A percentile compares a stretch with the other conserved stretches of the same genome.
Evolutionary conservation across 2,888 invertebrate genomes (phyloP).

Genomic region (Euplagia quadripunctaria): DNA sequence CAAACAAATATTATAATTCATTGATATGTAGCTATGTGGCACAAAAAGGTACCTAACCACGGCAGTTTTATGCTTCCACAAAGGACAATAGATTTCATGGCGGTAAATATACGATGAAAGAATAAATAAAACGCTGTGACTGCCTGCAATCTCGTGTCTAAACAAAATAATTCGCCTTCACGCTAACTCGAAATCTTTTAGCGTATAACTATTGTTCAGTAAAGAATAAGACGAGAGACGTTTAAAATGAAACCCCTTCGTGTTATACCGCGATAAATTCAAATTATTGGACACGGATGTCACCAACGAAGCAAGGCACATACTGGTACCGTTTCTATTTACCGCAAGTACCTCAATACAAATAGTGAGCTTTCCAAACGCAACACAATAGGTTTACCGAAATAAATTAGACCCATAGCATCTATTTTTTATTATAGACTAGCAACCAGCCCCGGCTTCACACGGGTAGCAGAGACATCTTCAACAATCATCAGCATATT

Average conservation of each 20-base stretch:
- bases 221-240: conserved; percentile 51
- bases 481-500: no score
- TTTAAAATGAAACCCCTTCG: conserved; percentile 46
- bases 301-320: conserved; percentile 48
- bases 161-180: conserved; percentile 54
- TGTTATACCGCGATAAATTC: conserved; percentile 48
- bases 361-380: background rate
- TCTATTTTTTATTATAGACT: conserved; percentile 14
- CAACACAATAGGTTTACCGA: conserved; percentile 6
- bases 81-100: conserved; percentile 26
- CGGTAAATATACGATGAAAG: conserved; percentile 26
- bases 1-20: no score
- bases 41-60: background rate
- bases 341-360: conserved; percentile 15
- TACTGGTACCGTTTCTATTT: conserved; percentile 45
- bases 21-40: no score
- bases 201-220: conserved; percentile 51
- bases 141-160: conserved; percentile 48
- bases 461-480: no score
- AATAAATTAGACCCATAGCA: background rate
- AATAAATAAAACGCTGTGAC: conserved; percentile 28
- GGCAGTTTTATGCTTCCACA: conserved; percentile 15
- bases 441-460: no score
- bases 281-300: conserved; percentile 48
- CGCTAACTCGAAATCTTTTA: conserved; percentile 56